Base-by-base conservation (phyloP, 2,113 vertebrate species). In the Catharus bicknelli region DNA sequence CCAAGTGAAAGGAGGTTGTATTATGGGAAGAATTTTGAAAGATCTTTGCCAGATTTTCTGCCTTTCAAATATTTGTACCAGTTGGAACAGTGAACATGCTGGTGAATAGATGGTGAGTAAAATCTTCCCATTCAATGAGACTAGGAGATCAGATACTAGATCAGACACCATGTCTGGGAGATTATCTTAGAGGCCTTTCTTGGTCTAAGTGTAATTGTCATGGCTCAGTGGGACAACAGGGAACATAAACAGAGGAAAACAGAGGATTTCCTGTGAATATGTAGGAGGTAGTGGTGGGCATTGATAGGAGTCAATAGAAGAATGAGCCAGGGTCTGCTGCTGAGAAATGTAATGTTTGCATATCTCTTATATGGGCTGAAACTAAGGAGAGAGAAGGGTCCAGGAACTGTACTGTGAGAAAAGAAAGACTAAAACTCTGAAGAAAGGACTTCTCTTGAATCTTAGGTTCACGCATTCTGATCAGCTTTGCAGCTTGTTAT, bases 401-500 rank as follows among this genome's bases (percentile, higher is more conserved):
- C 72, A 90, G 48, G 50, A 93, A 54, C 45, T 48, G 36, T 53
- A 26, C 54, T 42, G 47, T 2, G 6, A 73, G 67, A 86, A 95
- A 84, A 88, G 64, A 73, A 83, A 83, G n/a, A 50, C 51, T 80
- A 53, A 77, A 91, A 78, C 36, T 62, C 51, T 79, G 34, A 66
- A 84, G 81, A 51, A 83, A 79, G 48, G 42, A 76, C 25, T 93
- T 91, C 70, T 76, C 58, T 94, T 88, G 45, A 53, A 58, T 61
- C 42, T 86, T 80, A 64, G 45, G 36, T 80, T 95, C 63, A 54
- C 15, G 21, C 70, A 90, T 80, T 88, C 51, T 42, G 79, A 88
- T 85, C 50, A 83, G 67, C 50, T 92, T 90, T 86, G 76, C 55
- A 69, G 38, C 45, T 88, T 93, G 90, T 93, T 95, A 40, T 87